Evolutionary conservation across 2,113 vertebrate genomes (phyloP), one percentile per base, ranked within the genome.

Genomic region (Mesocricetus auratus): DNA sequence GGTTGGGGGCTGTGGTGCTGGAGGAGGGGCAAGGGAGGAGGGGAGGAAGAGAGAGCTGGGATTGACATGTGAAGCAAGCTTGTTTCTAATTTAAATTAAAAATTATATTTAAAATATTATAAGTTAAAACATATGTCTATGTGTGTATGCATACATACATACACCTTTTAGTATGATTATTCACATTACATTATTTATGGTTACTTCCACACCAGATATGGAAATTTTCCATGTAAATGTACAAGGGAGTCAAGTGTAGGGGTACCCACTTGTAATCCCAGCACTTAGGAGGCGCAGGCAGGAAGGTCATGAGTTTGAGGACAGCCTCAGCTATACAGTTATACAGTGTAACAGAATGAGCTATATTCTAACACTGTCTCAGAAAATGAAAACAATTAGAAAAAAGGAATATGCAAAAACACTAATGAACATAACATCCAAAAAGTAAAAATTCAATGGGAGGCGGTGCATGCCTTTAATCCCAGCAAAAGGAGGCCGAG

Each of bases 161-260:
- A n/a, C n/a, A n/a, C n/a, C n/a, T n/a, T n/a, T n/a, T n/a, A n/a
- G n/a, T 89, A 12, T 86, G 64, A 96, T 74, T 64, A 85, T n/a
- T 90, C 75, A 90, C 60, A 13, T 81, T 91, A 90, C 73, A 85
- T 86, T 86, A 88, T 60, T 92, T 93, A 78, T 66, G 8, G 8
- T 58, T 94, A 95, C 5, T 92, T 90, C 17, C 12, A 96, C 0
- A 92, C 33, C 47, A 7, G 16, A 90, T 53, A 91, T 0, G 73
- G 42, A 94, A 96, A 96, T 62, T 90, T 69, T 94, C 66, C 83
- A 1, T 75, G 86, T 82, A 9, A 89, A 93, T 47, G 36, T 24
- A 9, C 3, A 89, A 53, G 58, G 50, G 8, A 62, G 22, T 10
- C 33, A 29, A 36, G 39, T n/a, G 6, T 53, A 7, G n/a, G 60